Percentiles rank a stretch among this genome's conserved stretches.
These are phyloP conservation scores for Argyrosomus japonicus DNA, from an alignment of 2,113 vertebrate genomes.

Conservation along the genomic window DNA sequence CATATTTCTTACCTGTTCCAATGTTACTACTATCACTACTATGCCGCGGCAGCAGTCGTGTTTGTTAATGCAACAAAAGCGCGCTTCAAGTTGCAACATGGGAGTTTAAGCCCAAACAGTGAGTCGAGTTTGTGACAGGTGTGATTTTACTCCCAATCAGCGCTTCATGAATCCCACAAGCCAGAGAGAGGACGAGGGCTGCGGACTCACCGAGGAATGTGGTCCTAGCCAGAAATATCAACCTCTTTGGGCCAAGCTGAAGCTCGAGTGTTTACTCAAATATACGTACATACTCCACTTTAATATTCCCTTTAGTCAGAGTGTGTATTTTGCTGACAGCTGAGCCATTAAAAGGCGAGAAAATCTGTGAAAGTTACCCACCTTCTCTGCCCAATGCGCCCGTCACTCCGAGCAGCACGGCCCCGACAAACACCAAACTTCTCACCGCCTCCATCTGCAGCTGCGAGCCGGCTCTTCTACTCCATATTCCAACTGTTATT, in stretches of 20 bases:
- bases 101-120: neutral
- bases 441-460: conserved; percentile 82
- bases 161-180: conserved; percentile 44
- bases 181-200: conserved; percentile 30
- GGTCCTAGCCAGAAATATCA: conserved; percentile 44
- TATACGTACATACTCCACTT: neutral
- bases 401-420: conserved; percentile 78
- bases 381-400: conserved; percentile 83
- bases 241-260: neutral
- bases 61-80: conserved; percentile 8
- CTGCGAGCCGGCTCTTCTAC: conserved; percentile 62
- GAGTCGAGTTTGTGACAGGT: conserved; percentile 62
- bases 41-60: neutral
- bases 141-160: conserved; percentile 41
- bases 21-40: neutral
- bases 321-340: neutral
- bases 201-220: conserved; percentile 71
- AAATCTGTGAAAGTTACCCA: conserved; percentile 72
- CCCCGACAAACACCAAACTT: conserved; percentile 82
- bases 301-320: rapidly evolving
- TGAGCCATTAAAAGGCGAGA: neutral
- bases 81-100: neutral
- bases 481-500: conserved; percentile 67
- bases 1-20: conserved; percentile 41
- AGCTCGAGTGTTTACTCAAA: neutral